These are phyloP conservation scores for Pristionchus fissidentatus DNA, from an alignment of 2,888 invertebrate genomes.

Conservation along the genomic window DNA sequence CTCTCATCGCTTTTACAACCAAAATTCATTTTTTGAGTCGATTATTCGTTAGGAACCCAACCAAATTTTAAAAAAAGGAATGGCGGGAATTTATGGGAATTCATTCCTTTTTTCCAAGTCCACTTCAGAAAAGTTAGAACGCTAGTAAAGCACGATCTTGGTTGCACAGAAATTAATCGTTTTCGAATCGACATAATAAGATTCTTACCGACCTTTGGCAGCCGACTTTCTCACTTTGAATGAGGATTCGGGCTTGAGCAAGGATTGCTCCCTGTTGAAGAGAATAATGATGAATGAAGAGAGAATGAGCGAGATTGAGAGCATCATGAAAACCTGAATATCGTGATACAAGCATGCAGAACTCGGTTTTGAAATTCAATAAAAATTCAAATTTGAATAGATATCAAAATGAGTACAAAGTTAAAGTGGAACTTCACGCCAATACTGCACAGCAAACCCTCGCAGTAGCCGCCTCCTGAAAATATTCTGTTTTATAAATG, in stretches of 20 bases:
- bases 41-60: no score
- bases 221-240: neutral
- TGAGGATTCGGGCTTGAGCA: neutral
- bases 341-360: no score
- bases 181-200: no score
- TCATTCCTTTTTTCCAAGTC: neutral
- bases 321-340: neutral
- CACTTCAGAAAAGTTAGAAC: no score
- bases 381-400: neutral
- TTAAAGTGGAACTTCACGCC: constrained; percentile 2
- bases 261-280: neutral
- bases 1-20: no score
- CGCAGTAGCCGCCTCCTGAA: neutral
- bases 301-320: neutral
- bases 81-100: neutral
- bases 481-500: neutral
- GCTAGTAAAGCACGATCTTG: no score
- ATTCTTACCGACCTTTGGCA: neutral
- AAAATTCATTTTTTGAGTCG: neutral
- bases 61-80: no score
- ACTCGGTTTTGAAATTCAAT: no score
- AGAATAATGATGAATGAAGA: constrained; percentile 1
- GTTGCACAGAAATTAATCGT: no score
- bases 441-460: neutral
- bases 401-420: neutral